Evolutionary conservation across 1,140 invertebrate species (phyloP).

Genomic region (Uloborus diversus): DNA sequence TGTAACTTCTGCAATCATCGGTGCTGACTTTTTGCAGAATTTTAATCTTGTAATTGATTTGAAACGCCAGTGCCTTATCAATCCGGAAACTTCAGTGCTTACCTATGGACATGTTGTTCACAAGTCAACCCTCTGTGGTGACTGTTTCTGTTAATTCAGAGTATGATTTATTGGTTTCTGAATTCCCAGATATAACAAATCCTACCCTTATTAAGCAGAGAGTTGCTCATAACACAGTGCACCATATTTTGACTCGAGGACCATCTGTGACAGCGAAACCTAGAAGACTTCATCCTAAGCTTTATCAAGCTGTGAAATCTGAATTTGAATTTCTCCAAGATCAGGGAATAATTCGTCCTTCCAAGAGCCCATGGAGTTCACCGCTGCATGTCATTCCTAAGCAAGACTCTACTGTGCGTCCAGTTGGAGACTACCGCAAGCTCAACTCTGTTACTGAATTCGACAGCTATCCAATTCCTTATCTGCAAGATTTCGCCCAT

Average conservation of each 20-base stretch:
- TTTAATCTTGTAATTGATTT: constrained; percentile 37
- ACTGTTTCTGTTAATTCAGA: neutral
- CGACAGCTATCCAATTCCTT: neutral
- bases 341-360: constrained; percentile 9
- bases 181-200: constrained; percentile 20
- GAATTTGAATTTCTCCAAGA: neutral
- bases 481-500: constrained; percentile 40
- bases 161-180: constrained; percentile 5
- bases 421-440: too few species aligned
- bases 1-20: constrained; percentile 52
- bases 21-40: constrained; percentile 39
- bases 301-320: neutral
- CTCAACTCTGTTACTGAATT: neutral
- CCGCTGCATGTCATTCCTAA: too few species aligned
- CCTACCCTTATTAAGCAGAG: neutral
- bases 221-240: constrained; percentile 61
- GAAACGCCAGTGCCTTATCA: neutral
- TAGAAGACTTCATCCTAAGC: neutral
- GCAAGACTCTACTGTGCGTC: too few species aligned
- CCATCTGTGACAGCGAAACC: constrained; percentile 59
- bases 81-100: constrained; percentile 2
- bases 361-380: constrained; percentile 7
- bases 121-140: neutral
- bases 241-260: constrained; percentile 67
- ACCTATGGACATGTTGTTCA: neutral